These are phyloP conservation scores for Rhynchophorus ferrugineus DNA, from an alignment of 1,140 invertebrate genomes.

Conservation along the genomic window DNA sequence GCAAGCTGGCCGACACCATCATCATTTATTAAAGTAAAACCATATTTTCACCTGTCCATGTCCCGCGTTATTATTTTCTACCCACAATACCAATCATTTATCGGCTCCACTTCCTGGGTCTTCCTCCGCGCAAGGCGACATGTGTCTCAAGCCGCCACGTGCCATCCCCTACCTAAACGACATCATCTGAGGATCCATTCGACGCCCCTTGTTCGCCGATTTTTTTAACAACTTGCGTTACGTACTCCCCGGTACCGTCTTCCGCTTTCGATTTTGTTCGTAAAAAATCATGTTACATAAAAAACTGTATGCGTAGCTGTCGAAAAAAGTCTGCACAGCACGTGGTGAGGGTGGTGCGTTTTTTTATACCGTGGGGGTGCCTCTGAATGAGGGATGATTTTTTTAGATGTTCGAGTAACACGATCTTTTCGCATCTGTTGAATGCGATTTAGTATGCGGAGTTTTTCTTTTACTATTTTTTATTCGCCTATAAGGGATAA, in stretches of 20 bases:
- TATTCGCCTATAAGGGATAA: too few relatives aligned
- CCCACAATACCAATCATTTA: background rate
- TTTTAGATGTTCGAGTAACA: conserved; percentile 13
- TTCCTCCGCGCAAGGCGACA: too few relatives aligned
- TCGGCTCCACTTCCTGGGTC: background rate
- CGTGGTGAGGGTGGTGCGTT: conserved; percentile 2
- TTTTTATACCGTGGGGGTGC: too few relatives aligned
- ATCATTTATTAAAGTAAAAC: too few relatives aligned
- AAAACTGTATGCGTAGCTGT: conserved; percentile 9
- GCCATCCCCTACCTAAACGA: background rate
- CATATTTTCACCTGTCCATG: background rate
- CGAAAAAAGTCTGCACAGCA: conserved; percentile 2
- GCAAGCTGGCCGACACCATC: too few relatives aligned
- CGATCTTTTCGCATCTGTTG: conserved; percentile 21
- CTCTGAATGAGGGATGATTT: background rate
- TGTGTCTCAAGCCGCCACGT: background rate
- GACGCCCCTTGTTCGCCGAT: background rate
- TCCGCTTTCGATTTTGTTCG: conserved; percentile 23
- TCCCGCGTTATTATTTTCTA: background rate
- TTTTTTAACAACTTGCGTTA: background rate
- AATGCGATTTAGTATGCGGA: background rate
- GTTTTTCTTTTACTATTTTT: background rate
- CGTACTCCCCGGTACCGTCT: too few relatives aligned
- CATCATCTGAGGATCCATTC: too few relatives aligned
- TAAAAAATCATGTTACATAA: background rate